A percentile compares a stretch with the other conserved stretches of the same genome.
These are phyloP conservation scores for Chelon labrosus DNA, from an alignment of 2,797 vertebrate genomes.

Conservation along the genomic window DNA sequence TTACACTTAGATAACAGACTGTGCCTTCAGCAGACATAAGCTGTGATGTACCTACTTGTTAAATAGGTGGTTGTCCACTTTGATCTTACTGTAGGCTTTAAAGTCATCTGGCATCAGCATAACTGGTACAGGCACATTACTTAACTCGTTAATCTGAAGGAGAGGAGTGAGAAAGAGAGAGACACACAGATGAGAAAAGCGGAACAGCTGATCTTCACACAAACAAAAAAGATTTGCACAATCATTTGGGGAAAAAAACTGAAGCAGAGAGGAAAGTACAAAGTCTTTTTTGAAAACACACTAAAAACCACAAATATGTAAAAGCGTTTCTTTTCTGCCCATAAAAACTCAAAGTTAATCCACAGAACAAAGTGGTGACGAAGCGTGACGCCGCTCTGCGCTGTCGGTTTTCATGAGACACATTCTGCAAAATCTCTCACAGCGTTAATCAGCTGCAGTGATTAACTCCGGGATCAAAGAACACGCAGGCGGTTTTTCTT, in stretches of 20 bases:
- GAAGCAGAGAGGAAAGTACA: conserved; percentile 6
- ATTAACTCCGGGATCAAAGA: conserved; percentile 48
- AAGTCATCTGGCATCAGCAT: conserved; percentile 98
- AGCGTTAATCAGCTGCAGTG: conserved; percentile 38
- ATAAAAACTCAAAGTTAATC: background rate
- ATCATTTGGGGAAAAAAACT: background rate
- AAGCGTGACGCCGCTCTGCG: conserved; percentile 3
- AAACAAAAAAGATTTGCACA: conserved; percentile 5
- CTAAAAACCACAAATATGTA: background rate
- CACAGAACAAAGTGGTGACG: background rate
- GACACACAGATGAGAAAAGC: conserved; percentile 35
- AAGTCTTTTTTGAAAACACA: background rate
- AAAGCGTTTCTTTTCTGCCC: background rate
- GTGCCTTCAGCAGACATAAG: conserved; percentile 11
- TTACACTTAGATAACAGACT: conserved; percentile 24
- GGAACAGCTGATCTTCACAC: conserved; percentile 10
- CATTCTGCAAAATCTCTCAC: conserved; percentile 11
- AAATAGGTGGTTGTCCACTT: conserved; percentile 98
- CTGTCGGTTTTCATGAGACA: conserved; percentile 2
- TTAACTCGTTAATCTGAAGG: conserved; percentile 93
- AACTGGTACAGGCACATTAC: conserved; percentile 95
- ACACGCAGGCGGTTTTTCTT: conserved; percentile 14
- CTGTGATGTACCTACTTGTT: conserved; percentile 90
- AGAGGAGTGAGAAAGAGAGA: conserved; percentile 40
- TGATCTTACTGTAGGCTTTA: conserved; percentile 98